Conservation (phyloP, 2,113 vertebrate species). For the Mustela lutreola region DNA sequence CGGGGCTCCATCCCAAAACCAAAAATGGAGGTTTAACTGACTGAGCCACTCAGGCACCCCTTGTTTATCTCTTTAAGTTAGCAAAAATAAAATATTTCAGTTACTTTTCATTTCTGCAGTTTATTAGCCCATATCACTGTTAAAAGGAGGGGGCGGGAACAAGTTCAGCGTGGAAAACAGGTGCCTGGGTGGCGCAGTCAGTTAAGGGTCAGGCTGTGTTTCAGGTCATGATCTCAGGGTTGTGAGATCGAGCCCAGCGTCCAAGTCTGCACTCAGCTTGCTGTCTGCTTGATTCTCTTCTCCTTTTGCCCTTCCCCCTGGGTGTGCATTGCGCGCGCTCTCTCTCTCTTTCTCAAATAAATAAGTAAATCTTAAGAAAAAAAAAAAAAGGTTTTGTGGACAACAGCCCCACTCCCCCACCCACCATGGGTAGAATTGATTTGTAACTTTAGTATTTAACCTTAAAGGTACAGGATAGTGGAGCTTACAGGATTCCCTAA, state of each 20-base stretch:
- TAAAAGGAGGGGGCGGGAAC: not conserved
- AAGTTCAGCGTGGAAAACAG: not conserved
- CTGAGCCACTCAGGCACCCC: not conserved
- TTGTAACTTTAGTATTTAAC: not conserved
- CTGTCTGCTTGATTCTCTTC: not conserved
- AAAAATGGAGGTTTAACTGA: not conserved
- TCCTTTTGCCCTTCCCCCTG: not conserved
- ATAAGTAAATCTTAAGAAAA: not conserved
- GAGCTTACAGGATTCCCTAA: not conserved
- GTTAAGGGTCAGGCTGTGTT: not conserved
- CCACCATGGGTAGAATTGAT: not conserved
- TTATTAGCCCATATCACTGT: not conserved
- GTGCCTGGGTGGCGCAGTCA: not conserved
- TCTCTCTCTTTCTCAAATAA: not conserved
- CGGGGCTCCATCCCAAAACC: not conserved
- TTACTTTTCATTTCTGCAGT: not conserved
- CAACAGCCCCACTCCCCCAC: not conserved
- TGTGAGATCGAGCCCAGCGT: not conserved
- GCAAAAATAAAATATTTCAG: slow-evolving; percentile 37
- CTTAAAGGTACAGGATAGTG: not conserved
- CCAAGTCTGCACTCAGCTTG: not conserved
- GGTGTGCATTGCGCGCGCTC: not conserved
- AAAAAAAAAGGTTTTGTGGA: not conserved
- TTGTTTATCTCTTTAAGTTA: slow-evolving; percentile 62
- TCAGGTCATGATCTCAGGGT: not conserved